Evolutionary conservation across 2,113 vertebrate species (phyloP).

Genomic region (Anoura caudifer): DNA sequence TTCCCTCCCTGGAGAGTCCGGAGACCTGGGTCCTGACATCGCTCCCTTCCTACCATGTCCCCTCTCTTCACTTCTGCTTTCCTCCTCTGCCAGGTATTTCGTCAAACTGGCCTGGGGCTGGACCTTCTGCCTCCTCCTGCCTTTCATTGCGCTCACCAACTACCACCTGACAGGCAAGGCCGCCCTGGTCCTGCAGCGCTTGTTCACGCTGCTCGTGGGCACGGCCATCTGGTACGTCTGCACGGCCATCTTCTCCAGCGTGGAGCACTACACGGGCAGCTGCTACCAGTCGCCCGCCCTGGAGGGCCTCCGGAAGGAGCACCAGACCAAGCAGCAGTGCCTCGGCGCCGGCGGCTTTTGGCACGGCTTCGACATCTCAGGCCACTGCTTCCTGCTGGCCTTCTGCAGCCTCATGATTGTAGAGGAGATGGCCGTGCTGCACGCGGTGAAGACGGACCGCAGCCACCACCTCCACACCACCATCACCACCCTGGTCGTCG

Average conservation of each 20-base stretch:
- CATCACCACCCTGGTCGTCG: constrained; percentile 84
- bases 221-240: constrained; percentile 89
- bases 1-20: neutral
- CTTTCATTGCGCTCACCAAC: constrained; percentile 91
- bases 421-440: constrained; percentile 90
- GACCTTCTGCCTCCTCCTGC: constrained; percentile 91
- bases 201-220: constrained; percentile 87
- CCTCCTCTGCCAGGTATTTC: constrained; percentile 87
- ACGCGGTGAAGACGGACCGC: constrained; percentile 72
- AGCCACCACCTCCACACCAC: constrained; percentile 63
- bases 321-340: constrained; percentile 84
- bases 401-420: constrained; percentile 92
- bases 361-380: constrained; percentile 94
- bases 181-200: constrained; percentile 79
- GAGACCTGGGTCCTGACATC: neutral
- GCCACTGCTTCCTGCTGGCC: constrained; percentile 94
- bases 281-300: constrained; percentile 78
- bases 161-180: constrained; percentile 77
- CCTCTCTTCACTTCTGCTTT: constrained; percentile 49
- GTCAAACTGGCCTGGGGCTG: constrained; percentile 97
- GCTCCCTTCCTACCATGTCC: neutral
- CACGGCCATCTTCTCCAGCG: constrained; percentile 85
- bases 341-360: constrained; percentile 84
- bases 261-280: constrained; percentile 88
- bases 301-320: constrained; percentile 47